phyloP scores from a whole-genome alignment of 2,797 vertebrate genomes.

The Falco novaeseelandiae region DNA sequence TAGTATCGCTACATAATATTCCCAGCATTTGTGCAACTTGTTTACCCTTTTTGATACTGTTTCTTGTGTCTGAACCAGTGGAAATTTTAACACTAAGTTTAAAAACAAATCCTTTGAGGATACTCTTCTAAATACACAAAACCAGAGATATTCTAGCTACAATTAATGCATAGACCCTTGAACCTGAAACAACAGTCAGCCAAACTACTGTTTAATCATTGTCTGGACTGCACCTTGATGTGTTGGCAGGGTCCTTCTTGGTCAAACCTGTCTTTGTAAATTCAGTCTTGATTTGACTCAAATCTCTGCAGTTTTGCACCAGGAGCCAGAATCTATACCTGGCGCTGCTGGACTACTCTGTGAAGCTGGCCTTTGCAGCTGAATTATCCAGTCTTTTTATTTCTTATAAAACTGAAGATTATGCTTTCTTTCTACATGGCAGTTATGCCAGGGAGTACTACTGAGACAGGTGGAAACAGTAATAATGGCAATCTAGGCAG shows the following conservation, averaged over 20 bases:
- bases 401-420: neutral
- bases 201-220: neutral
- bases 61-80: neutral
- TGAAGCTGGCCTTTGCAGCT: neutral
- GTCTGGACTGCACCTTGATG: neutral
- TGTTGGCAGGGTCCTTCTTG: neutral
- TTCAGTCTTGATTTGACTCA: neutral
- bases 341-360: neutral
- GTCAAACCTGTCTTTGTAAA: neutral
- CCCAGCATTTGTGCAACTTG: neutral
- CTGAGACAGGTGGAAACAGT: neutral
- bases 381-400: neutral
- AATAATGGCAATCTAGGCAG: neutral
- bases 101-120: neutral
- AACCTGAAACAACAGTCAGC: neutral
- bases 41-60: neutral
- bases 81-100: neutral
- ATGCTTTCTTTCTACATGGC: neutral
- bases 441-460: neutral
- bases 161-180: neutral
- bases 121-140: neutral
- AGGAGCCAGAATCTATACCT: neutral
- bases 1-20: neutral
- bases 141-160: neutral
- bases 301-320: neutral